Evolutionary conservation across 1,140 invertebrate species (phyloP), one percentile per base, ranked within the genome.

Genomic region (Drosophila trapezifrons): DNA sequence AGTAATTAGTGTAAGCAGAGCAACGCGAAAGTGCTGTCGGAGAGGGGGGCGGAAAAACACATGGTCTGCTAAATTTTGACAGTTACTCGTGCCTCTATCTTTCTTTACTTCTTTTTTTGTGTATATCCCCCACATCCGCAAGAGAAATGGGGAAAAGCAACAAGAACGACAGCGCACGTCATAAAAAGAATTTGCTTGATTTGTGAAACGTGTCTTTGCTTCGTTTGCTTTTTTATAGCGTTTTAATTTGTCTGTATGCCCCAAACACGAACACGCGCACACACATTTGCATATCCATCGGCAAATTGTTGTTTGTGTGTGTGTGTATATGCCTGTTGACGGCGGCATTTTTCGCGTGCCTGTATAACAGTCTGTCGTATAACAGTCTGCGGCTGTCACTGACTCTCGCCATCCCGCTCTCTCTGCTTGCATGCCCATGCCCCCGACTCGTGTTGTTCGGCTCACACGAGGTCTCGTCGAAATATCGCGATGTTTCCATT

Each of bases 221-320:
- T 89, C 84, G 84, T 89, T 89, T 89, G 85, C 85, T 89, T 78
- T 89, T 89, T 89, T 89, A 89, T 89, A 90, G 84, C 84, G 60
- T 89, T 89, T 89, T 89, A 89, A 89, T 89, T 89, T 89, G 85
- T 90, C 84, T 90, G 80, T 87, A 89, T 87, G 45, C 76, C 80
- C 66, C 45, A 63, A 79, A 77, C 83, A 83, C 72, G 83, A 84
- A 77, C 52, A 71, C 42, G 51, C 64, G 27, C 42, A 54, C 84
- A 72, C 15, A 71, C 42, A 40, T 13, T 51, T 45, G 58, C 22
- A 22, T 22, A n/a, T 10, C 17, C 29, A 37, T 49, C 18, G 17
- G 43, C 42, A 32, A 10, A 25, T 43, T 54, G 3, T n/a, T 43
- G 9, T 42, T 42, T 46, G 38, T 66, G 27, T 71, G 42, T 72